Evolutionary conservation across 1,140 invertebrate species (phyloP).

Genomic region (Andricus grossulariae): DNA sequence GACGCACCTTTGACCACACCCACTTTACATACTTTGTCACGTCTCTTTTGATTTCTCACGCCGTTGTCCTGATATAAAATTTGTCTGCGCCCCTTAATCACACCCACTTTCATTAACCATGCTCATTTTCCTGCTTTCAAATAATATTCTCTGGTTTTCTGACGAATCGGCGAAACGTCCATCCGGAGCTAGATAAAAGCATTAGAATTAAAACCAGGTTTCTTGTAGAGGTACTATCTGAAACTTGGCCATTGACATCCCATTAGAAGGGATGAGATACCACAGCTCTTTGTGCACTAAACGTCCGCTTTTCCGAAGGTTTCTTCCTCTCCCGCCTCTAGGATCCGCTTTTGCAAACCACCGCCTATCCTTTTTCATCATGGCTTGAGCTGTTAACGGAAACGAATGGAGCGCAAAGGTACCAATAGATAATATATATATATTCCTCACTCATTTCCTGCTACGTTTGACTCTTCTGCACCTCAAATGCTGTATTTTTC

Average conservation of each 20-base stretch:
- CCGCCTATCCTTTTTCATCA: slow-evolving; percentile 27
- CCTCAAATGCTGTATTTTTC: too few species aligned
- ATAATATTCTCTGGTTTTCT: not conserved
- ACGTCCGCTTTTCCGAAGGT: slow-evolving; percentile 39
- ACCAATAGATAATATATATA: not conserved
- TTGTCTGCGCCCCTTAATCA: too few species aligned
- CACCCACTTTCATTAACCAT: too few species aligned
- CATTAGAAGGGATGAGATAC: slow-evolving; percentile 34
- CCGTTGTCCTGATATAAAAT: too few species aligned
- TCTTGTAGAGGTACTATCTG: slow-evolving; percentile 10
- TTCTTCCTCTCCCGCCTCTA: slow-evolving; percentile 20
- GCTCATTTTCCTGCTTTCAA: not conserved
- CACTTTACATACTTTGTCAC: too few species aligned
- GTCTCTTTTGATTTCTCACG: too few species aligned
- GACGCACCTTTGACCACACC: too few species aligned
- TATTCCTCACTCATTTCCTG: not conserved
- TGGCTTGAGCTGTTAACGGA: slow-evolving; percentile 33
- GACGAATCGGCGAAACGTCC: slow-evolving; percentile 2
- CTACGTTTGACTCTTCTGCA: not conserved
- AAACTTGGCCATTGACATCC: slow-evolving; percentile 20
- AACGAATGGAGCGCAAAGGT: slow-evolving; percentile 43
- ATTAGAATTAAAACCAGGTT: not conserved
- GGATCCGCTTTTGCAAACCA: not conserved
- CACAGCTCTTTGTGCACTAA: slow-evolving; percentile 39
- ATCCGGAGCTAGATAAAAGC: slow-evolving; percentile 17